Evolutionary conservation across 2,888 invertebrate species (phyloP).

Genomic region (Campoplex capitator): DNA sequence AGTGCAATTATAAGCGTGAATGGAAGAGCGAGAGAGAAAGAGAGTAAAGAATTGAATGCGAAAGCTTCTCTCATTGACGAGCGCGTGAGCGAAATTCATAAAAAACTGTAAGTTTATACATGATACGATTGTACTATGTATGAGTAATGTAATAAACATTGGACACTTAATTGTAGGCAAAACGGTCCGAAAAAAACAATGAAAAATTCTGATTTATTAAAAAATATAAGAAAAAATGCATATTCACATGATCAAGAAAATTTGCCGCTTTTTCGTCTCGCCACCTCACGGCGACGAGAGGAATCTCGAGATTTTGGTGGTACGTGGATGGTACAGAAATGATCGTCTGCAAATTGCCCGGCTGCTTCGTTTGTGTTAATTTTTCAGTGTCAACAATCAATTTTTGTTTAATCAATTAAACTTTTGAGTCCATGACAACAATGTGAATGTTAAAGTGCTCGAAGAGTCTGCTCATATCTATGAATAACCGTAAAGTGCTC

Average conservation of each 20-base stretch:
- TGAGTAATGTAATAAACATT: conserved; percentile 70
- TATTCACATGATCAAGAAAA: background rate
- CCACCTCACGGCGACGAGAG: conserved; percentile 20
- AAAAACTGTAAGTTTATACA: conserved; percentile 62
- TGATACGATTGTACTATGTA: conserved; percentile 59
- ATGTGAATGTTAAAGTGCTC: conserved; percentile 1
- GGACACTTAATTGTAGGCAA: conserved; percentile 42
- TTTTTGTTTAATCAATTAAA: conserved; percentile 3
- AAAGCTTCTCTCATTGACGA: conserved; percentile 60
- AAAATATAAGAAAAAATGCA: background rate
- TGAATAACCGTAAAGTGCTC: conserved; percentile 3
- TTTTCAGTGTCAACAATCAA: background rate
- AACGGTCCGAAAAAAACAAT: background rate
- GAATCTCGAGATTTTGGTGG: background rate
- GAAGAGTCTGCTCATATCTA: background rate
- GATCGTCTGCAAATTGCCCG: conserved; percentile 44
- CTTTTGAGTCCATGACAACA: background rate
- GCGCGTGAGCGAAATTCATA: conserved; percentile 26
- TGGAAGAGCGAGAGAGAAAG: conserved; percentile 16
- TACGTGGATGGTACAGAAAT: background rate
- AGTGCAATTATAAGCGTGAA: conserved; percentile 49
- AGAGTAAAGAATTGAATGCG: conserved; percentile 19
- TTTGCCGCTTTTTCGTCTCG: conserved; percentile 19
- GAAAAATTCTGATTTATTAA: background rate
- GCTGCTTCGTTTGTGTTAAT: conserved; percentile 26